phyloP scores from a whole-genome alignment of 2,797 vertebrate genomes.

The Clamator glandarius region DNA sequence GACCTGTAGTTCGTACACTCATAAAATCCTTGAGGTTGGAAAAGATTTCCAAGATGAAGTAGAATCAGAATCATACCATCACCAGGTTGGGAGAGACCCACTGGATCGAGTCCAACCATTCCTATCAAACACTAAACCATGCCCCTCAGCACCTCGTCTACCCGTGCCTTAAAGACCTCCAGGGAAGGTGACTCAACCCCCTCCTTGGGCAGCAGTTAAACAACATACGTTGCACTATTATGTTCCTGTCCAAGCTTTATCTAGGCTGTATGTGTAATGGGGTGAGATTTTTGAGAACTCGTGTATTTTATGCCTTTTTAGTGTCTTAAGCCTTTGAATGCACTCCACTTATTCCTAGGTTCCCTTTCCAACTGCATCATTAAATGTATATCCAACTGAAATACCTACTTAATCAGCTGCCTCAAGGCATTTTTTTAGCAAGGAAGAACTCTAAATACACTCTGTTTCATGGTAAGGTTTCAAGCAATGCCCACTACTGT shows the following conservation, averaged over 20 bases:
- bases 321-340: neutral
- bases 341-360: neutral
- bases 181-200: too few species aligned
- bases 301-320: neutral
- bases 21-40: too few species aligned
- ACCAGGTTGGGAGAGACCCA: too few species aligned
- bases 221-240: neutral
- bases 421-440: neutral
- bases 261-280: neutral
- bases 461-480: neutral
- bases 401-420: neutral
- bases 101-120: too few species aligned
- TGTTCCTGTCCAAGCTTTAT: neutral
- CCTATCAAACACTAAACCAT: too few species aligned
- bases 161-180: too few species aligned
- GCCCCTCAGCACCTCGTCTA: too few species aligned
- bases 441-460: neutral
- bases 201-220: too few species aligned
- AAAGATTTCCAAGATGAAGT: too few species aligned
- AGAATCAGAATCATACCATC: too few species aligned
- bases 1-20: neutral
- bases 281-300: neutral
- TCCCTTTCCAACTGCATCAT: neutral
- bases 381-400: neutral
- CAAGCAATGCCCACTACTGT: neutral